Percentiles rank a stretch among this genome's conserved stretches.
These are phyloP conservation scores for Drosophila biarmipes DNA, from an alignment of 1,140 invertebrate genomes.

Conservation along the genomic window DNA sequence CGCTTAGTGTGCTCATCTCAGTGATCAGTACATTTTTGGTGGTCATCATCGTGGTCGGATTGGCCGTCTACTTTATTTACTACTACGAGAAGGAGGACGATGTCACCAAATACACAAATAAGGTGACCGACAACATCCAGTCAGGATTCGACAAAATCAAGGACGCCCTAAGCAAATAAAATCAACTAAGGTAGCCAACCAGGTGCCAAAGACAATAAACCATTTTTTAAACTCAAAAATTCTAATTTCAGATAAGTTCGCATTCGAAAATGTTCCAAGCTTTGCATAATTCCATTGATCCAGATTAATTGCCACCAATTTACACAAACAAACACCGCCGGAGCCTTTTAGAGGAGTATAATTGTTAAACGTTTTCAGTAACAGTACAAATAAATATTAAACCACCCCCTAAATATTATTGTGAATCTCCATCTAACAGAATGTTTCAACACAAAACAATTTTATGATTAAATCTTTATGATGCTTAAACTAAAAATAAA, in stretches of 20 bases:
- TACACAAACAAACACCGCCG: slow-evolving; percentile 25
- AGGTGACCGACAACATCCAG: slow-evolving; percentile 45
- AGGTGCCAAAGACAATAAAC: neutral
- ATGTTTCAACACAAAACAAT: slow-evolving; percentile 22
- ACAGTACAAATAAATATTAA: slow-evolving; percentile 35
- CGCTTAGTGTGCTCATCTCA: slow-evolving; percentile 69
- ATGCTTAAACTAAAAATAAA: slow-evolving; percentile 11
- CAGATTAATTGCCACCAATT: slow-evolving; percentile 38
- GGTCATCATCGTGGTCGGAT: slow-evolving; percentile 63
- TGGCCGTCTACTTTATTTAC: slow-evolving; percentile 67
- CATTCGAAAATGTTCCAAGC: slow-evolving; percentile 25
- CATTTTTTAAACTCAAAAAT: neutral
- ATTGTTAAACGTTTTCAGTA: slow-evolving; percentile 31
- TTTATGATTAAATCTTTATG: slow-evolving; percentile 26
- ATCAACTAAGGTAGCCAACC: slow-evolving; percentile 2
- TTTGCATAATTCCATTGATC: slow-evolving; percentile 29
- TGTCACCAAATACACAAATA: slow-evolving; percentile 44
- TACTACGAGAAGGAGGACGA: slow-evolving; percentile 68
- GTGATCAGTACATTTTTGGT: slow-evolving; percentile 75
- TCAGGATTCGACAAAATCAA: slow-evolving; percentile 55
- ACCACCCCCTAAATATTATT: slow-evolving; percentile 22
- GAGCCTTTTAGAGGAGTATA: slow-evolving; percentile 36
- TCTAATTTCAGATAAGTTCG: slow-evolving; percentile 9
- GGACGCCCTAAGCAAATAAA: slow-evolving; percentile 36
- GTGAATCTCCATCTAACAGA: slow-evolving; percentile 27